phyloP scores from a whole-genome alignment of 1,140 invertebrate genomes.

The Dinothrombium tinctorium region DNA sequence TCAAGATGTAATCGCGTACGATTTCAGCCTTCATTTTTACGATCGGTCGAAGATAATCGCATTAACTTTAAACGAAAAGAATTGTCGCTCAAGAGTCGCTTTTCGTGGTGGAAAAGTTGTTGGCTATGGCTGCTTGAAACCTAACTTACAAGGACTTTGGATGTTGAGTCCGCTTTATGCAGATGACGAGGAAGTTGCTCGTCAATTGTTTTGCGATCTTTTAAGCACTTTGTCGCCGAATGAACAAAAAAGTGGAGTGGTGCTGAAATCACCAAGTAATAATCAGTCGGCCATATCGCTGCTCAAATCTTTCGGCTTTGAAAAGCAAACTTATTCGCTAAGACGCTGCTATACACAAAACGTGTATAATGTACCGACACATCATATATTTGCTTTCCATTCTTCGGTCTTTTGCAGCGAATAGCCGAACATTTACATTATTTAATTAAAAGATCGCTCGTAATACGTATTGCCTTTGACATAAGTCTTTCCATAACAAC shows the following conservation, averaged over 20 bases:
- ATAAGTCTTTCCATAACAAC: no score
- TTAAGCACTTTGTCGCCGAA: slow-evolving; percentile 5
- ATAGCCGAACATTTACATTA: no score
- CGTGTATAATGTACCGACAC: no score
- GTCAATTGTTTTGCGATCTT: slow-evolving; percentile 9
- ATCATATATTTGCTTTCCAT: no score
- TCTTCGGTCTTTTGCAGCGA: no score
- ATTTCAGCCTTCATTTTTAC: slow-evolving; percentile 11
- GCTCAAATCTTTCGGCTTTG: no score
- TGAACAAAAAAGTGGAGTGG: slow-evolving; percentile 4
- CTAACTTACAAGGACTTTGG: slow-evolving; percentile 13
- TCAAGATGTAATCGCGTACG: slow-evolving; percentile 12
- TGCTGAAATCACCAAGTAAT: slow-evolving; percentile 9
- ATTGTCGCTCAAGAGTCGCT: slow-evolving; percentile 9
- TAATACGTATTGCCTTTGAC: no score
- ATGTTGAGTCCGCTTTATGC: slow-evolving; percentile 14
- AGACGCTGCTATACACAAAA: no score
- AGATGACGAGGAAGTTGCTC: slow-evolving; percentile 11
- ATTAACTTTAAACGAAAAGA: slow-evolving; percentile 9
- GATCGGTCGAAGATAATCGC: slow-evolving; percentile 11
- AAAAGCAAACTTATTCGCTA: no score
- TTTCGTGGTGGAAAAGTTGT: slow-evolving; percentile 3
- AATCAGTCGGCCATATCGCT: no score
- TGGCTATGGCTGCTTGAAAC: slow-evolving; percentile 14
- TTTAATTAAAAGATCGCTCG: no score